These are phyloP conservation scores for Fukomys damarensis DNA, from an alignment of 2,113 vertebrate genomes.

Conservation along the genomic window DNA sequence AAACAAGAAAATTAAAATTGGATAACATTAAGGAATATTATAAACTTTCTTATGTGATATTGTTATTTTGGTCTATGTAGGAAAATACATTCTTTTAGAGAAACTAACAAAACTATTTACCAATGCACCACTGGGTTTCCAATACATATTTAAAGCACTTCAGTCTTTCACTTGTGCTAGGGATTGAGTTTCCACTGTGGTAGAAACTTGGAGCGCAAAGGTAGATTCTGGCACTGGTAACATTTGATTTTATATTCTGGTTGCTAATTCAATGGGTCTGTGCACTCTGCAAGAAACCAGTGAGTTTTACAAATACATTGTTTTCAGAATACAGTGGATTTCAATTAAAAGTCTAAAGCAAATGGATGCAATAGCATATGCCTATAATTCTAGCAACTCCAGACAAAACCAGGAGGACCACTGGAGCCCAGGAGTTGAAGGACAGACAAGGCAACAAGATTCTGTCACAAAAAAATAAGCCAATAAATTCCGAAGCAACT, in stretches of 20 bases:
- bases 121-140: not conserved
- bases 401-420: not conserved
- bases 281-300: not conserved
- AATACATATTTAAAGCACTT: not conserved
- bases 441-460: not conserved
- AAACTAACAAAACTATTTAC: conserved; percentile 24
- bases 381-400: not conserved
- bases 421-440: not conserved
- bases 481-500: not conserved
- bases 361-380: too few species aligned
- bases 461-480: not conserved
- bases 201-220: not conserved
- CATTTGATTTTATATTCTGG: not conserved
- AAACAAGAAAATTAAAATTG: conserved; percentile 7
- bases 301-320: not conserved
- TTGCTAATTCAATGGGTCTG: not conserved
- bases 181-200: not conserved
- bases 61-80: not conserved
- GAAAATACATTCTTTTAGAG: conserved; percentile 34
- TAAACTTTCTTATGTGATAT: conserved; percentile 9
- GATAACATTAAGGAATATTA: not conserved
- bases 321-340: not conserved
- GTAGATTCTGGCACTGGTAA: not conserved
- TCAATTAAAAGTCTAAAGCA: conserved; percentile 6
- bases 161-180: not conserved